Percentiles rank a stretch among this genome's conserved stretches.
Evolutionary conservation across 2,888 invertebrate genomes (phyloP).

Genomic region (Didymodactylos carnosus): DNA sequence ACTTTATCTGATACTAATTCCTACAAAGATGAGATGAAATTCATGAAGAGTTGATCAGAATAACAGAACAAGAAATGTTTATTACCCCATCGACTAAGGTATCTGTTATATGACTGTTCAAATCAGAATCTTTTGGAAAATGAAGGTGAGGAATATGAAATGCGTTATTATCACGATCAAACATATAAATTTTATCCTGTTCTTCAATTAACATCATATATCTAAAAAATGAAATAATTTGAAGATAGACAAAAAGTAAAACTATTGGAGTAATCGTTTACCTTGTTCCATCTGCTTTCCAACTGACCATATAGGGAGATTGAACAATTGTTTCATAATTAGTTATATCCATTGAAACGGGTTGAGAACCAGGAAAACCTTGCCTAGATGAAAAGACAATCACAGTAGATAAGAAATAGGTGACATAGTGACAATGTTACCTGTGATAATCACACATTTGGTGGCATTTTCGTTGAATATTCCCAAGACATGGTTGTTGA

Average conservation of each 20-base stretch:
- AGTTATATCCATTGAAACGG: constrained; percentile 72
- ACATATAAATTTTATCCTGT: constrained; percentile 62
- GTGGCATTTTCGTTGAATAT: constrained; percentile 55
- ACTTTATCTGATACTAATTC: constrained; percentile 88
- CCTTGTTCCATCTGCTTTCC: constrained; percentile 97
- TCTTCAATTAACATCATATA: constrained; percentile 89
- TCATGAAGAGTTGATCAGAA: no score
- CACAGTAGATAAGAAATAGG: not conserved
- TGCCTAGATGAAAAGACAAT: not conserved
- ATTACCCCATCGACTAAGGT: constrained; percentile 79
- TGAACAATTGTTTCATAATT: constrained; percentile 56
- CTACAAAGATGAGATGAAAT: constrained; percentile 38
- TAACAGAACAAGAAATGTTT: not conserved
- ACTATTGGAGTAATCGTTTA: constrained; percentile 31
- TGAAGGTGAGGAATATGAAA: constrained; percentile 57
- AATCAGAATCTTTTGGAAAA: constrained; percentile 57
- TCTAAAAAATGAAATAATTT: constrained; percentile 39
- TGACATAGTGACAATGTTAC: constrained; percentile 24
- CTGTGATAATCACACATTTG: constrained; percentile 57
- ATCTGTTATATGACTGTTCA: constrained; percentile 49
- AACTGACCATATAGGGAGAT: constrained; percentile 80
- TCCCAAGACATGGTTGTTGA: constrained; percentile 42
- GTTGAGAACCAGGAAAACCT: constrained; percentile 88
- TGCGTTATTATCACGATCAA: constrained; percentile 80
- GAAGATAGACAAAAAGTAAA: no score